Percentiles rank a stretch among this genome's conserved stretches.
Evolutionary conservation across 2,888 invertebrate genomes (phyloP).

Genomic region (Pasiphila rectangulata): DNA sequence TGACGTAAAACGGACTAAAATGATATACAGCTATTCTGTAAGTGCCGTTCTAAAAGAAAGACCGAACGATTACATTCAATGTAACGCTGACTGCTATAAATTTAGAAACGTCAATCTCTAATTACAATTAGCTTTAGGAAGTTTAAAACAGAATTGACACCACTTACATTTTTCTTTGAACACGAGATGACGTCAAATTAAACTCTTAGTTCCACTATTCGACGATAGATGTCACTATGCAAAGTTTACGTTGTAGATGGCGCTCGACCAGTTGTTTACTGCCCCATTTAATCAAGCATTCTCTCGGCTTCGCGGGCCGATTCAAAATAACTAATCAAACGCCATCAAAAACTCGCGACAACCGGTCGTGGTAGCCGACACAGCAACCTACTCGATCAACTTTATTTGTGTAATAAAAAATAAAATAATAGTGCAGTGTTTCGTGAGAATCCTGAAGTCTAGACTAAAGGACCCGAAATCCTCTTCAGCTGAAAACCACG

Average conservation of each 20-base stretch:
- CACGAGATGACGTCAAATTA: no score
- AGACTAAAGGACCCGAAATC: conserved; percentile 12
- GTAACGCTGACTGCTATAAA: no score
- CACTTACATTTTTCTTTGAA: no score
- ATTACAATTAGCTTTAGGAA: no score
- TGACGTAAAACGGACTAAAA: no score
- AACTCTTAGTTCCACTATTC: conserved; percentile 43
- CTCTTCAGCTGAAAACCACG: conserved; percentile 11
- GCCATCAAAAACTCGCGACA: conserved; percentile 70
- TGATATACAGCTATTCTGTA: no score
- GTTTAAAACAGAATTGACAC: no score
- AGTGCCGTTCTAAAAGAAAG: no score
- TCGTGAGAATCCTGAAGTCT: conserved; percentile 2
- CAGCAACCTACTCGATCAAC: conserved; percentile 5
- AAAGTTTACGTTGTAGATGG: conserved; percentile 40
- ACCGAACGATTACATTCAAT: no score
- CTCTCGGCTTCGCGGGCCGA: conserved; percentile 49
- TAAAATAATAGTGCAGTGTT: conserved; percentile 24
- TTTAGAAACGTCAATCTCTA: no score
- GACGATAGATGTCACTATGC: conserved; percentile 49
- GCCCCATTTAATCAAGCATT: conserved; percentile 48
- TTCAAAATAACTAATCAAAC: conserved; percentile 71
- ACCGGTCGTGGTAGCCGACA: conserved; percentile 44
- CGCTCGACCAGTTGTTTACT: conserved; percentile 39
- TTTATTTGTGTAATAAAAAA: conserved; percentile 7